These are phyloP conservation scores for Oceanodroma tethys DNA, from an alignment of 2,113 vertebrate species.

Conservation along the genomic window DNA sequence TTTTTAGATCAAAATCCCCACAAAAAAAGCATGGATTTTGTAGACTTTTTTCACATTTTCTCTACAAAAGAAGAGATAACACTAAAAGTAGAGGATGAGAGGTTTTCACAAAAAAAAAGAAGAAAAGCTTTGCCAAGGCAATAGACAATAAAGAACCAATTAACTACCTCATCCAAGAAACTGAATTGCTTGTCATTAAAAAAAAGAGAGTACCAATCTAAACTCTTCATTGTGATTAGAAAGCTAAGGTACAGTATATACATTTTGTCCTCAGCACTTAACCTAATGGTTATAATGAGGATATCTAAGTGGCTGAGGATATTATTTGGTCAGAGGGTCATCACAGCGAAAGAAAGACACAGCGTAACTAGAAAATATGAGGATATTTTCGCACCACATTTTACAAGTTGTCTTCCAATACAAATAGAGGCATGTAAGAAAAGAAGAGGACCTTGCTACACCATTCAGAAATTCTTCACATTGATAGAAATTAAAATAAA, in stretches of 20 bases:
- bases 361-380: background rate
- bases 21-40: background rate
- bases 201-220: background rate
- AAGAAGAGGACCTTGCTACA: background rate
- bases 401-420: background rate
- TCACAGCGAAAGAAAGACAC: background rate
- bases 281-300: constrained; percentile 25
- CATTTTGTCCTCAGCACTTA: constrained; percentile 28
- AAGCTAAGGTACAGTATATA: background rate
- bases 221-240: background rate
- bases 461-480: background rate
- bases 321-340: constrained; percentile 32
- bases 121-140: background rate
- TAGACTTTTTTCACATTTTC: background rate
- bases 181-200: constrained; percentile 12
- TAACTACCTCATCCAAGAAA: constrained; percentile 33
- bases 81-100: background rate
- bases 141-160: constrained; percentile 30
- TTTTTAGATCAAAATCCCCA: background rate
- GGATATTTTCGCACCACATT: background rate
- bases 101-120: background rate
- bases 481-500: background rate
- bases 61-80: background rate
- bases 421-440: background rate
- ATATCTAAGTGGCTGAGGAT: background rate